phyloP scores from a whole-genome alignment of 1,140 invertebrate genomes.

The Trinorchestia longiramus region DNA sequence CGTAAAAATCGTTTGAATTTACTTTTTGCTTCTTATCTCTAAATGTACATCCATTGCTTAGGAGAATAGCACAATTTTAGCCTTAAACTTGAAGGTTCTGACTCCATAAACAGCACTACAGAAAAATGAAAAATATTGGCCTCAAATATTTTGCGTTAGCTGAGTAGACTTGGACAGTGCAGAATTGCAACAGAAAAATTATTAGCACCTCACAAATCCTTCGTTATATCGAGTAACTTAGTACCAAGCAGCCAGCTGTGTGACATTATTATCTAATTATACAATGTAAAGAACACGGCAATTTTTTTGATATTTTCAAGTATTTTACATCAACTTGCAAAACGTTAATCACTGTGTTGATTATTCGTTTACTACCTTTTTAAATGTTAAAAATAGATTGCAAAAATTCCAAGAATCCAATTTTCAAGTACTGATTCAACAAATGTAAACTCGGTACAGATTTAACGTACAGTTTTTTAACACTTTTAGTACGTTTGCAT shows the following conservation, averaged over 20 bases:
- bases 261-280: not conserved
- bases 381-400: not conserved
- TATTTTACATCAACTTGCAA: not conserved
- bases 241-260: not conserved
- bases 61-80: too few relatives aligned
- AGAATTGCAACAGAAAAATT: not conserved
- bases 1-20: too few relatives aligned
- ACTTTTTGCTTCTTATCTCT: too few relatives aligned
- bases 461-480: too few relatives aligned
- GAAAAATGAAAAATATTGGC: not conserved
- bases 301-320: not conserved
- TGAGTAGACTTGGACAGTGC: too few relatives aligned
- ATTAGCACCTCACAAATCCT: not conserved
- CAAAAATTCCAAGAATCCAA: not conserved
- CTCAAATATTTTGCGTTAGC: not conserved
- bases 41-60: too few relatives aligned
- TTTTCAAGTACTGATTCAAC: not conserved
- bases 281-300: not conserved
- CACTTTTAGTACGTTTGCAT: not conserved
- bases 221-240: not conserved
- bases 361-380: not conserved
- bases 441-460: too few relatives aligned
- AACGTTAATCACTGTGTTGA: not conserved
- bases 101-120: not conserved
- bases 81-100: too few relatives aligned